Evolutionary conservation across 2,113 vertebrate species (phyloP).

Genomic region (Tamias sibiricus): DNA sequence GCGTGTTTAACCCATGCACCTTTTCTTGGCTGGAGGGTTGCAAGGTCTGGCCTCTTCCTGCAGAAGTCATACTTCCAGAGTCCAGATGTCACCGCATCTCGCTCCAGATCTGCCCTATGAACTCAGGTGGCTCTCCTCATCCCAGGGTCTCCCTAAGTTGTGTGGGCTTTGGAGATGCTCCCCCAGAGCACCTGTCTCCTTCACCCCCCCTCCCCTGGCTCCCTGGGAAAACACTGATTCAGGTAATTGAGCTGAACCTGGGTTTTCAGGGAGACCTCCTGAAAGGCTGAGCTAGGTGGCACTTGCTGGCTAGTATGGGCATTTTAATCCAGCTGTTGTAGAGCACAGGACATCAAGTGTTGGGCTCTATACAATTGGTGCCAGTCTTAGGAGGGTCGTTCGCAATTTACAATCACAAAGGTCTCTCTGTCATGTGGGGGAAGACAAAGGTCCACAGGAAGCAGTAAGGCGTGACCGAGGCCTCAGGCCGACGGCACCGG

Average conservation of each 20-base stretch:
- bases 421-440: not conserved
- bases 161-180: not conserved
- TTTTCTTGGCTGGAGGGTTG: not conserved
- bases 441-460: not conserved
- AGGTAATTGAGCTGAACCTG: not conserved
- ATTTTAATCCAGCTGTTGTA: not conserved
- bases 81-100: not conserved
- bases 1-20: not conserved
- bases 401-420: constrained; percentile 37
- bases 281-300: not conserved
- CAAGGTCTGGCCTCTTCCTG: not conserved
- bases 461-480: not conserved
- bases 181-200: not conserved
- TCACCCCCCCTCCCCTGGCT: not conserved
- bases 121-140: not conserved
- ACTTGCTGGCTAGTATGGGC: no score
- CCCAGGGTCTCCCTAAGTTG: not conserved
- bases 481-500: not conserved
- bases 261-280: not conserved
- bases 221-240: not conserved
- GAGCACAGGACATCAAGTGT: accelerated
- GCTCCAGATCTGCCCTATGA: not conserved
- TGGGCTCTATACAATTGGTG: not conserved
- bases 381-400: constrained; percentile 15
- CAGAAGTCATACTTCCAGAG: not conserved